A percentile compares a stretch with the other conserved stretches of the same genome.
Evolutionary conservation across 2,797 vertebrate genomes (phyloP).

Genomic region (Semaprochilodus insignis): DNA sequence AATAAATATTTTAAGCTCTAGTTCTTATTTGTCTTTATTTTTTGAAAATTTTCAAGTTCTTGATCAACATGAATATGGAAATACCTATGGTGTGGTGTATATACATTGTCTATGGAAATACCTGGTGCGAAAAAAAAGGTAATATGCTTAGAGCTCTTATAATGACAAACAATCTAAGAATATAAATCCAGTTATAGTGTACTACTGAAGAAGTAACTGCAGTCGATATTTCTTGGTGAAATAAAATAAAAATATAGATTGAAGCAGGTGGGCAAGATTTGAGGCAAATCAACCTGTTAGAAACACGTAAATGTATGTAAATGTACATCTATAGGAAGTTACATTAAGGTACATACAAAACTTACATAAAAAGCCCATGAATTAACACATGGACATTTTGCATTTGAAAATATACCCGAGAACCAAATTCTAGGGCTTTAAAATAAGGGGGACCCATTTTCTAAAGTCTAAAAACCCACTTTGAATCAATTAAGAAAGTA

Average conservation of each 20-base stretch:
- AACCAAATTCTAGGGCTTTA: slow-evolving; percentile 30
- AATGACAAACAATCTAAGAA: background rate
- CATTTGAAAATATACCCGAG: slow-evolving; percentile 18
- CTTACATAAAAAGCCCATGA: slow-evolving; percentile 46
- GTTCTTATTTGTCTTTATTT: background rate
- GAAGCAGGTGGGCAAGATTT: background rate
- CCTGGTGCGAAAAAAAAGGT: background rate
- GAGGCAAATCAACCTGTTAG: slow-evolving; percentile 13
- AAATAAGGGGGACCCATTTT: slow-evolving; percentile 56
- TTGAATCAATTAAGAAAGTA: slow-evolving; percentile 48
- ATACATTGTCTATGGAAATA: background rate
- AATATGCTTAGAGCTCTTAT: background rate
- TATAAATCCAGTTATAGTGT: slow-evolving; percentile 1
- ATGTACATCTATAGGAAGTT: slow-evolving; percentile 2
- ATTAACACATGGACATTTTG: slow-evolving; percentile 49
- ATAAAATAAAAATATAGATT: slow-evolving; percentile 4
- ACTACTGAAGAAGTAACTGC: background rate
- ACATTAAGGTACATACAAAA: slow-evolving; percentile 46
- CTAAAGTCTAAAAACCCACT: slow-evolving; percentile 45
- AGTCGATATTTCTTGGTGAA: background rate
- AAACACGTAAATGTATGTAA: slow-evolving; percentile 9
- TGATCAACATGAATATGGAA: background rate
- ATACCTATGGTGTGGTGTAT: too few species aligned
- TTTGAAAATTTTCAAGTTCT: background rate
- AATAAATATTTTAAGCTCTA: slow-evolving; percentile 35